Base-by-base conservation (phyloP, 2,113 vertebrate genomes). In the Chelonoidis abingdonii region DNA sequence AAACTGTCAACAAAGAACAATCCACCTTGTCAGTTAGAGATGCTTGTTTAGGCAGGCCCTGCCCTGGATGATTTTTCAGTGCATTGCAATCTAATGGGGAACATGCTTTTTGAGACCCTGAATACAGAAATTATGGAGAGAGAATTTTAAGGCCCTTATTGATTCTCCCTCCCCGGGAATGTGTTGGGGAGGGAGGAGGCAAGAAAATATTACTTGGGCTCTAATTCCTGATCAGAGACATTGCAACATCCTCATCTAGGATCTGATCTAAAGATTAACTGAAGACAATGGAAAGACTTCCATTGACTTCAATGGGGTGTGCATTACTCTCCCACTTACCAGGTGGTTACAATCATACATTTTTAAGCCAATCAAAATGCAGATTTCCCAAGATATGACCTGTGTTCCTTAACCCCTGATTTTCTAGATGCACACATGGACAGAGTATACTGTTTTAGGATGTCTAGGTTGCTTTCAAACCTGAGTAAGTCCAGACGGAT, bases 1-100 rank as follows among this genome's bases (percentile, higher is more conserved):
- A 94, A 97, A 97, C 83, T 21, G 1, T 97, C 95, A 93, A 97
- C 50, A 54, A 17, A 54, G 69, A 90, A 65, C 47, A 50, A 22
- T 92, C 29, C 89, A 80, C 80, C 56, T 50, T 41, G 65, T 91
- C 1, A 1, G 93, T 90, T 87, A 84, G 93, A 85, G 31, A 92
- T 31, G 1, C 1, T 75, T 90, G 90, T 47, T 86, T 84, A 92
- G 96, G 90, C 41, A 89, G 81, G 92, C 9, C 25, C 10, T 82
- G 84, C 86, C 84, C 54, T 88, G 86, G 57, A 29, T 56, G 94
- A 93, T 52, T 47, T 84, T 87, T 90, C 0, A 0, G 62, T 76
- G 81, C 79, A n/a, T 1, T 85, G 0, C 0, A 2, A 87, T 84
- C 85, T 89, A 94, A 83, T 6, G 3, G 83, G 53, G 84, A 89